Percentiles rank a stretch among this genome's conserved stretches.
phyloP scores from a whole-genome alignment of 2,113 vertebrate genomes.

The Vulpes ferrilata region DNA sequence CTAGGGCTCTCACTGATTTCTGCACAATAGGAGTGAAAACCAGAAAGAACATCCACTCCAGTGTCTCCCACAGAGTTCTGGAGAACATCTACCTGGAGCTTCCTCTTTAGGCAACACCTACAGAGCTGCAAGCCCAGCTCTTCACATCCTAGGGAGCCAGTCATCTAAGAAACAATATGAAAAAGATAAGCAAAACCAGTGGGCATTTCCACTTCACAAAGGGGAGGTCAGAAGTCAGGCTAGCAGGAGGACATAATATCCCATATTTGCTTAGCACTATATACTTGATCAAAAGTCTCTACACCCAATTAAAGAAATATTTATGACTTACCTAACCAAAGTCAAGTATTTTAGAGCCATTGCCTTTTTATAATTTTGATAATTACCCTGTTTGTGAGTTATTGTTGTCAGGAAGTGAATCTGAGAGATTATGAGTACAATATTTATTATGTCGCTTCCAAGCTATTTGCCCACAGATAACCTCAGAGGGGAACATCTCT shows the following conservation, averaged over 20 bases:
- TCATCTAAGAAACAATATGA: background rate
- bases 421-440: background rate
- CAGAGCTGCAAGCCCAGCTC: rapidly evolving
- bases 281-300: background rate
- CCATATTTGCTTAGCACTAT: background rate
- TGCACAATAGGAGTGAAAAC: background rate
- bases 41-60: background rate
- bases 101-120: background rate
- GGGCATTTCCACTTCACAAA: background rate
- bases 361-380: background rate
- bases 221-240: background rate
- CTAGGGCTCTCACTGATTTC: background rate
- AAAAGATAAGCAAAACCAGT: background rate
- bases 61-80: background rate
- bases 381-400: background rate
- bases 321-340: background rate
- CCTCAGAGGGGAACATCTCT: no score
- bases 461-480: background rate
- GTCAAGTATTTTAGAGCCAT: background rate
- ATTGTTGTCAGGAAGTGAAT: background rate
- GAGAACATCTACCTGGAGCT: background rate
- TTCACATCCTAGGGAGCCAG: background rate
- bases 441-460: background rate
- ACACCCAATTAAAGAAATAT: background rate
- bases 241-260: no score